These are phyloP conservation scores for Heliocidaris tuberculata DNA, from an alignment of 35 echinoderm and acorn worm genomes.

Conservation along the genomic window DNA sequence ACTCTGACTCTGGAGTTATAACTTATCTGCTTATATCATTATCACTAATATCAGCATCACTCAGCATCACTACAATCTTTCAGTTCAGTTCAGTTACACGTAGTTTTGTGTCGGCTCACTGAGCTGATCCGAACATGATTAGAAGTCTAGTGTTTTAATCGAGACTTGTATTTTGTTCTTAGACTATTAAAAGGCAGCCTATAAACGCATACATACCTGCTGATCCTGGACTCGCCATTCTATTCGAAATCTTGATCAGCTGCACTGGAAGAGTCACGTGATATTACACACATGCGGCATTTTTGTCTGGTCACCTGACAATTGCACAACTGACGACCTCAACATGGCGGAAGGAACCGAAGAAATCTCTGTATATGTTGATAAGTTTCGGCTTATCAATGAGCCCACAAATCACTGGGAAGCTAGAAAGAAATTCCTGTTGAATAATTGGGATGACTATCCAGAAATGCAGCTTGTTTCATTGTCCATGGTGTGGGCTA, in stretches of 20 bases:
- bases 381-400: conserved; percentile 56
- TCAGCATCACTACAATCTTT: too few relatives aligned
- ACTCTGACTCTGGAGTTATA: too few relatives aligned
- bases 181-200: too few relatives aligned
- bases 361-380: conserved; percentile 15
- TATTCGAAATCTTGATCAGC: neutral
- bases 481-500: conserved; percentile 74
- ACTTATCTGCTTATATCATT: too few relatives aligned
- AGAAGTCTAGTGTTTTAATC: too few relatives aligned
- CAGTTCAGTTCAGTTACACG: too few relatives aligned
- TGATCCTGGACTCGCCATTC: neutral
- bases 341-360: neutral
- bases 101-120: too few relatives aligned
- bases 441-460: conserved; percentile 72
- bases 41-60: too few relatives aligned
- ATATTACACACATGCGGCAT: neutral
- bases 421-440: conserved; percentile 54
- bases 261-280: neutral
- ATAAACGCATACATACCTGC: neutral
- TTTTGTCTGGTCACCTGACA: too few relatives aligned
- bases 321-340: too few relatives aligned
- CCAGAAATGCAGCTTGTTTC: conserved; percentile 63
- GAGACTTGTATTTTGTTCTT: too few relatives aligned
- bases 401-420: conserved; percentile 64
- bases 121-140: too few relatives aligned